Conservation (phyloP, 2,888 invertebrate genomes). For the Dendrolimus pini region DNA sequence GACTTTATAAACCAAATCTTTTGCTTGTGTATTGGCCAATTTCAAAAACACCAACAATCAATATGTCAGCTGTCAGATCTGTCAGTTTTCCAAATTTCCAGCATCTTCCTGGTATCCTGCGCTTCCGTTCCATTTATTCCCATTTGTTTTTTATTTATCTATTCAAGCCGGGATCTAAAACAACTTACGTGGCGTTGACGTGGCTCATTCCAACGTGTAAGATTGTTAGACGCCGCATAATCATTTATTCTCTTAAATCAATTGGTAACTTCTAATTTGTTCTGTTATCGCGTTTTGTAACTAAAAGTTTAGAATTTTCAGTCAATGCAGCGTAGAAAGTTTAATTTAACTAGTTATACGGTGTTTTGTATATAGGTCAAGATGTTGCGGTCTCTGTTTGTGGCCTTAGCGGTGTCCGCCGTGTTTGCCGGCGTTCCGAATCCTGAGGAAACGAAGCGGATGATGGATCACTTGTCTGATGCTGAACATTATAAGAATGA, state of each 20-base stretch:
- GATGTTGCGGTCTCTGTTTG: conserved; percentile 54
- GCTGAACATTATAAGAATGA: conserved; percentile 87
- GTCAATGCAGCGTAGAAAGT: too few species aligned
- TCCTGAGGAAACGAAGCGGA: conserved; percentile 81
- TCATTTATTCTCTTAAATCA: too few species aligned
- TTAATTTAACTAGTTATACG: background rate
- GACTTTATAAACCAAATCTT: background rate
- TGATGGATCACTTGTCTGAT: conserved; percentile 83
- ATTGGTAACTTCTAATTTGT: too few species aligned
- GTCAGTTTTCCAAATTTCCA: conserved; percentile 1
- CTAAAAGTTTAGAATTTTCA: background rate
- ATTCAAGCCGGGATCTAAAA: conserved; percentile 37
- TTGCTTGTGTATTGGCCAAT: background rate
- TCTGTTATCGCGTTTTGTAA: background rate
- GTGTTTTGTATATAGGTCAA: conserved; percentile 23
- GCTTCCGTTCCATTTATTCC: conserved; percentile 24
- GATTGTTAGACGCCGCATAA: background rate
- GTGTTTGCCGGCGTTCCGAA: conserved; percentile 80
- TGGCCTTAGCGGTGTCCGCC: conserved; percentile 53
- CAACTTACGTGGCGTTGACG: conserved; percentile 51
- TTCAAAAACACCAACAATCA: background rate
- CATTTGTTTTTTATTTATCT: conserved; percentile 27
- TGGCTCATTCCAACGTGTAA: conserved; percentile 33
- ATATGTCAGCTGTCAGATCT: background rate
- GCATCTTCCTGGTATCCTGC: conserved; percentile 6